These are phyloP conservation scores for Paraescarpia echinospica DNA, from an alignment of 1,140 invertebrate genomes.

Conservation along the genomic window DNA sequence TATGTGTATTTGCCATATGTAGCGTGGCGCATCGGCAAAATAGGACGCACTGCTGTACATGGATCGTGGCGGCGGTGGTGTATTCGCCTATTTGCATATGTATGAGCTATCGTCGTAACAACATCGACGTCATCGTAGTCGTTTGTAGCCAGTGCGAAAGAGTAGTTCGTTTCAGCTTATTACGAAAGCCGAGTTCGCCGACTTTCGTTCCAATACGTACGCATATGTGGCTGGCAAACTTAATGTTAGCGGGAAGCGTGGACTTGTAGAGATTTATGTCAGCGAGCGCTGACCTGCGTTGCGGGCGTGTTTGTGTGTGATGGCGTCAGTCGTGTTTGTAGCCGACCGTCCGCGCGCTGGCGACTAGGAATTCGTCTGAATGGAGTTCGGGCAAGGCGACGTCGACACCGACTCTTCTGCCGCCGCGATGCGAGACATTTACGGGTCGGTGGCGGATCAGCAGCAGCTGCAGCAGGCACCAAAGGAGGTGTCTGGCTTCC, in stretches of 20 bases:
- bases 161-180: not conserved
- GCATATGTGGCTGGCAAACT: not conserved
- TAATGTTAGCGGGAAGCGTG: not conserved
- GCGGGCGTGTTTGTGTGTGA: not conserved
- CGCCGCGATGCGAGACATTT: not conserved
- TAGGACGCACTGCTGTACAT: not conserved
- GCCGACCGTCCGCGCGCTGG: not conserved
- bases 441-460: not conserved
- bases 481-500: not conserved
- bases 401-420: not conserved
- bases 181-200: not conserved
- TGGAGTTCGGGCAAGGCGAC: slow-evolving; percentile 2
- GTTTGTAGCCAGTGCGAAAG: not conserved
- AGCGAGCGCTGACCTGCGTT: not conserved
- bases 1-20: not conserved
- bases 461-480: not conserved
- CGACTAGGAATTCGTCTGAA: slow-evolving; percentile 4
- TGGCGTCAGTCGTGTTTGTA: not conserved
- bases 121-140: slow-evolving; percentile 3
- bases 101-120: not conserved
- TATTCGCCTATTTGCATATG: not conserved
- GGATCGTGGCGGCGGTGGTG: not conserved
- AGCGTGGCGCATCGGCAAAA: not conserved
- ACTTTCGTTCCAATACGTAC: slow-evolving; percentile 5
- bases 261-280: not conserved